Percentiles rank a stretch among this genome's conserved stretches.
Evolutionary conservation across 2,797 vertebrate species (phyloP).

Genomic region (Amazonetta brasiliensis): DNA sequence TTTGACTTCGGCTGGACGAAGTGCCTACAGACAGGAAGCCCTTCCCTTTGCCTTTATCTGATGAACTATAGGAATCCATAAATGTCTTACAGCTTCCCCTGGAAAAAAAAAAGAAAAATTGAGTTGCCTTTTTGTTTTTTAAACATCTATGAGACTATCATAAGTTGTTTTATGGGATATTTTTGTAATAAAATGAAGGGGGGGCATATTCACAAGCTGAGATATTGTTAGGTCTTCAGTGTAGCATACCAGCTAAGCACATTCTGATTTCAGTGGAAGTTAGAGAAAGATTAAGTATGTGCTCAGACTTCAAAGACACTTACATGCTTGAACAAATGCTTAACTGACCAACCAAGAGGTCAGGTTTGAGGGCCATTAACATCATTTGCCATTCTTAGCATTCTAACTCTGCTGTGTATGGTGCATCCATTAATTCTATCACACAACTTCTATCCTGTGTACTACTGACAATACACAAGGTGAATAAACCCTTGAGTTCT

Average conservation of each 20-base stretch:
- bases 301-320: neutral
- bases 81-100: slow-evolving; percentile 95
- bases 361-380: neutral
- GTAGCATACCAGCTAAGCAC: neutral
- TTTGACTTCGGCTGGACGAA: slow-evolving; percentile 84
- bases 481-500: neutral
- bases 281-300: neutral
- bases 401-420: neutral
- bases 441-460: neutral
- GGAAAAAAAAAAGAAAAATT: slow-evolving; percentile 17
- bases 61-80: slow-evolving; percentile 88
- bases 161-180: neutral
- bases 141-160: neutral
- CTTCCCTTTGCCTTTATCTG: slow-evolving; percentile 96
- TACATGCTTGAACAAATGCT: neutral
- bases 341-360: neutral
- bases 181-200: neutral
- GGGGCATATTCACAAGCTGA: neutral
- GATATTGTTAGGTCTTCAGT: neutral
- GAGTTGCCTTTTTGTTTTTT: neutral
- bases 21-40: slow-evolving; percentile 87
- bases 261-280: neutral
- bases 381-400: neutral
- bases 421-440: neutral
- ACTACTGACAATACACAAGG: neutral